These are phyloP conservation scores for Eristalis pertinax DNA, from an alignment of 2,888 invertebrate genomes.

Conservation along the genomic window DNA sequence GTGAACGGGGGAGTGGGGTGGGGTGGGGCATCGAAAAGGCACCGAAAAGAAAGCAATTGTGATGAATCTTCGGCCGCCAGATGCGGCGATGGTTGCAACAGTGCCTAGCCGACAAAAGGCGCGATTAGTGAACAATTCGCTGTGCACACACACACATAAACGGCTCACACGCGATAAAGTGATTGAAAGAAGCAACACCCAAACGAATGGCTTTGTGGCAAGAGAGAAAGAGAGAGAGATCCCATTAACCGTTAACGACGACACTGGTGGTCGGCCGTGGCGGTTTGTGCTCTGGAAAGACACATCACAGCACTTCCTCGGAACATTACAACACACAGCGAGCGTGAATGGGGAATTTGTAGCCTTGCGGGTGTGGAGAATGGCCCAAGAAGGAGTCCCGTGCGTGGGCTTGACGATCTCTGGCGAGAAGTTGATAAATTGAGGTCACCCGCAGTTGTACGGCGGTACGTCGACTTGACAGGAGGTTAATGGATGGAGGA, in stretches of 20 bases:
- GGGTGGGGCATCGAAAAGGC: no score
- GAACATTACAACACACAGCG: not conserved
- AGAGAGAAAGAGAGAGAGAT: not conserved
- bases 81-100: not conserved
- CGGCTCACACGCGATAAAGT: not conserved
- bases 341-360: not conserved
- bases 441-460: not conserved
- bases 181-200: not conserved
- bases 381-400: not conserved
- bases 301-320: not conserved
- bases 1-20: not conserved
- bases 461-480: not conserved
- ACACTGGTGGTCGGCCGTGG: not conserved
- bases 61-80: not conserved
- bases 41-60: not conserved
- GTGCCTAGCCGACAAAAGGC: not conserved
- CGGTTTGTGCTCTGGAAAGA: not conserved
- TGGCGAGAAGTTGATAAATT: not conserved
- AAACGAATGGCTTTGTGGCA: not conserved
- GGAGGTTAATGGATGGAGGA: not conserved
- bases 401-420: not conserved
- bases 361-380: not conserved
- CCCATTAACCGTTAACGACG: constrained; percentile 38
- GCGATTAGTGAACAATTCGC: not conserved
- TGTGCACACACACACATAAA: not conserved